phyloP scores from a whole-genome alignment of 1,140 invertebrate genomes.

The Berghia stephanieae region DNA sequence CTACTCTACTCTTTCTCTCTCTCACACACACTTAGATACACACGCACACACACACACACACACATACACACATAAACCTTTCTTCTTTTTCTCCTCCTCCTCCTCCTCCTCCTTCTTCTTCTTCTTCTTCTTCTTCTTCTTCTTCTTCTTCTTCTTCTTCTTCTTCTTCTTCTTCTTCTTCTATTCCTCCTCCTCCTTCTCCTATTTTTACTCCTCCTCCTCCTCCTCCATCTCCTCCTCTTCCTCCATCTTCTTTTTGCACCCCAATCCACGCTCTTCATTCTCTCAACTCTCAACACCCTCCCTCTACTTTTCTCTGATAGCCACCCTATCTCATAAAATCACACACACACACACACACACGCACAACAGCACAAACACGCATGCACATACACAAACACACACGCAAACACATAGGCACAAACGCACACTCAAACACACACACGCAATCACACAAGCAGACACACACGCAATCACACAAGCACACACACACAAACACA shows the following conservation, averaged over 20 bases:
- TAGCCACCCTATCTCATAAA: neutral
- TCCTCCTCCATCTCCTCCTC: neutral
- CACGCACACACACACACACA: neutral
- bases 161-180: neutral
- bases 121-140: no score
- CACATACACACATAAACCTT: neutral
- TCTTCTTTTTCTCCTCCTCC: neutral
- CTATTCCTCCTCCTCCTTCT: no score
- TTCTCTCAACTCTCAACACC: neutral
- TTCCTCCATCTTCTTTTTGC: neutral
- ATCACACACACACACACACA: neutral
- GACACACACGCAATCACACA: no score
- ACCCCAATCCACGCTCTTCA: neutral
- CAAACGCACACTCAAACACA: neutral
- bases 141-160: no score
- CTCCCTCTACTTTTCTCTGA: neutral
- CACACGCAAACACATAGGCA: slow-evolving; percentile 1
- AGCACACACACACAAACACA: no score
- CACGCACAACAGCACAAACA: neutral
- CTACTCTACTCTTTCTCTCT: neutral
- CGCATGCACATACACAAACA: slow-evolving; percentile 5
- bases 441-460: no score
- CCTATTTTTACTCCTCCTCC: no score
- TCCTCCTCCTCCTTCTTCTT: neutral
- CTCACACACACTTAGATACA: neutral